Percentiles rank a stretch among this genome's conserved stretches.
These are phyloP conservation scores for Napeogenes sylphis DNA, from an alignment of 2,888 invertebrate genomes.

Conservation along the genomic window DNA sequence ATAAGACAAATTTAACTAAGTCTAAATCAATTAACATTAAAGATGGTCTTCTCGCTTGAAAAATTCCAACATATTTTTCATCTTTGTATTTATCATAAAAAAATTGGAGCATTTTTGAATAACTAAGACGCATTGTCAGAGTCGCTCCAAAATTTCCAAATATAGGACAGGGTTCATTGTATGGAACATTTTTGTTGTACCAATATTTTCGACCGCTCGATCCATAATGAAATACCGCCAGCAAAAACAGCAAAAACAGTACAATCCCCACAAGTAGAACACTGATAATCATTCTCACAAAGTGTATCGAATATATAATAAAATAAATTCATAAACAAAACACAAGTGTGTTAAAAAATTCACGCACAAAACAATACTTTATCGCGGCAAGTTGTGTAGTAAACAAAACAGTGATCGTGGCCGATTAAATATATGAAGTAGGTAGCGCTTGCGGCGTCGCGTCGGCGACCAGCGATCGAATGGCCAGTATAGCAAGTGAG, in stretches of 20 bases:
- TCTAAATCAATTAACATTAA: conserved; percentile 64
- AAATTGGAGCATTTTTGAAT: conserved; percentile 58
- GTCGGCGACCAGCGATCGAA: conserved; percentile 49
- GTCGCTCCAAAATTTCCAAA: conserved; percentile 73
- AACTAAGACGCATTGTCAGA: conserved; percentile 61
- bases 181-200: conserved; percentile 60
- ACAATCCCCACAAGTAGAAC: conserved; percentile 49
- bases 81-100: conserved; percentile 58
- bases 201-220: conserved; percentile 68
- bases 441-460: conserved; percentile 37
- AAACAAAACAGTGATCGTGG: conserved; percentile 50
- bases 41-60: conserved; percentile 68
- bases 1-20: conserved; percentile 58
- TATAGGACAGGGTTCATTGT: conserved; percentile 69
- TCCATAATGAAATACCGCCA: conserved; percentile 59
- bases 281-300: conserved; percentile 42
- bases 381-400: conserved; percentile 35
- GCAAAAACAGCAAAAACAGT: conserved; percentile 44
- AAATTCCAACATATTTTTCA: conserved; percentile 65
- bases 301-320: conserved; percentile 40
- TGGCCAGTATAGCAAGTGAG: conserved; percentile 50
- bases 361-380: conserved; percentile 29
- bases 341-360: conserved; percentile 6
- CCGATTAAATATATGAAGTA: conserved; percentile 18
- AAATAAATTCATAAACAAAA: conserved; percentile 8